Evolutionary conservation across 2,888 invertebrate genomes (phyloP).

Genomic region (Agapostemon virescens): DNA sequence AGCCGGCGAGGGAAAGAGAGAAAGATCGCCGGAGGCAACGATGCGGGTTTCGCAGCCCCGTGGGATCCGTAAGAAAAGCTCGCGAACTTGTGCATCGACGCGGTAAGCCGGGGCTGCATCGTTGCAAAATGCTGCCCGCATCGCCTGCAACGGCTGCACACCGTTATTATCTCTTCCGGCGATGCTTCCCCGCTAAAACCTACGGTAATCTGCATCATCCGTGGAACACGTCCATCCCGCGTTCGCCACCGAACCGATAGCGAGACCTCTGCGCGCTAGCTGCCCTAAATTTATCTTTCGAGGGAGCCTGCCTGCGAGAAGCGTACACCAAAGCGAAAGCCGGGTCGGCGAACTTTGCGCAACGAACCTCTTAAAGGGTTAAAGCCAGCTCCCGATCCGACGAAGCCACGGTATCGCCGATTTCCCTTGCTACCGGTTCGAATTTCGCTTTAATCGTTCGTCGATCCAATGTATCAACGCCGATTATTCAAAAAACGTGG

Average conservation of each 20-base stretch:
- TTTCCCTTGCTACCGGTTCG: background rate
- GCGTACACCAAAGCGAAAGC: background rate
- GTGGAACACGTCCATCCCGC: constrained; percentile 18
- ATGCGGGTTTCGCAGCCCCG: constrained; percentile 2
- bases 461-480: too few relatives aligned
- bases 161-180: constrained; percentile 37
- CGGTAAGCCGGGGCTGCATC: background rate
- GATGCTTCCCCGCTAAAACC: constrained; percentile 18
- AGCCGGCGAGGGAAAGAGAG: background rate
- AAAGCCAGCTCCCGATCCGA: background rate
- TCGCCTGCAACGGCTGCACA: constrained; percentile 6
- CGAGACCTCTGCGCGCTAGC: background rate
- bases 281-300: constrained; percentile 4
- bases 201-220: constrained; percentile 31
- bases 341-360: background rate
- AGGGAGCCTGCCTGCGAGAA: background rate
- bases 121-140: constrained; percentile 25
- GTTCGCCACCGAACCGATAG: constrained; percentile 4
- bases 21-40: background rate
- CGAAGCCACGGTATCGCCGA: background rate
- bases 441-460: too few relatives aligned
- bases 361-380: background rate
- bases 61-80: constrained; percentile 32
- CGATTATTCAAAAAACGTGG: too few relatives aligned
- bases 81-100: constrained; percentile 22